These are phyloP conservation scores for Phaethon lepturus DNA, from an alignment of 2,113 vertebrate species.

Conservation along the genomic window DNA sequence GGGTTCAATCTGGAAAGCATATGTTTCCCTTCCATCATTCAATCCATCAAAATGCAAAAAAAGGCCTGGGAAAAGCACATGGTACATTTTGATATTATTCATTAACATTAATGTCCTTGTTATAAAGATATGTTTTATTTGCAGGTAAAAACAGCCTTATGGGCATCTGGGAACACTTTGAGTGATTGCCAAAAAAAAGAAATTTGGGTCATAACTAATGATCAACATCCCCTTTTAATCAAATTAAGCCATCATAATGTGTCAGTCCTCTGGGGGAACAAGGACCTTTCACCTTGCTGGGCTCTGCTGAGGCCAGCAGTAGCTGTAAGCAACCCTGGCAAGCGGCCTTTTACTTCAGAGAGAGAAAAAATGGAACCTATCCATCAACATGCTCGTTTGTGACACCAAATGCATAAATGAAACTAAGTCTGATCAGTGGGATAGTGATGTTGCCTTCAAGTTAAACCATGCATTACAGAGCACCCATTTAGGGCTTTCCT, in stretches of 20 bases:
- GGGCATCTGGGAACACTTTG: constrained; percentile 82
- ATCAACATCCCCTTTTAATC: constrained; percentile 85
- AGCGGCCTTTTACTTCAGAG: constrained; percentile 30
- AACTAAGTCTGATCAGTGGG: background rate
- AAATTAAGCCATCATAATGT: constrained; percentile 80
- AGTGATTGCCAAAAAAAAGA: constrained; percentile 79
- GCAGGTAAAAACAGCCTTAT: constrained; percentile 70
- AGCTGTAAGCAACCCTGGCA: constrained; percentile 68
- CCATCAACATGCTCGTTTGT: background rate
- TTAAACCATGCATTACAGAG: background rate
- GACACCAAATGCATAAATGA: background rate
- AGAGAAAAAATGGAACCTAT: constrained; percentile 17
- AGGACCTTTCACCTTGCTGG: constrained; percentile 77
- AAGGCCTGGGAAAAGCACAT: constrained; percentile 57
- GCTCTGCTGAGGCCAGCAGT: constrained; percentile 74
- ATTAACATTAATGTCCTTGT: constrained; percentile 67
- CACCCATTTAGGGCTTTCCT: background rate
- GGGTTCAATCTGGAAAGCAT: constrained; percentile 81
- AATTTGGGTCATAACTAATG: constrained; percentile 80
- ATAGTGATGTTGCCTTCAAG: background rate
- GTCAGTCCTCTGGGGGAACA: constrained; percentile 77
- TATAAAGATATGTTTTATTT: constrained; percentile 78
- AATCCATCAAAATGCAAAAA: constrained; percentile 72
- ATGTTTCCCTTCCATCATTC: constrained; percentile 79
- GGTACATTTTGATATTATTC: constrained; percentile 70